Percentiles rank a stretch among this genome's conserved stretches.
Evolutionary conservation across 2,888 invertebrate genomes (phyloP).

Genomic region (Ecliptopera silaceata): DNA sequence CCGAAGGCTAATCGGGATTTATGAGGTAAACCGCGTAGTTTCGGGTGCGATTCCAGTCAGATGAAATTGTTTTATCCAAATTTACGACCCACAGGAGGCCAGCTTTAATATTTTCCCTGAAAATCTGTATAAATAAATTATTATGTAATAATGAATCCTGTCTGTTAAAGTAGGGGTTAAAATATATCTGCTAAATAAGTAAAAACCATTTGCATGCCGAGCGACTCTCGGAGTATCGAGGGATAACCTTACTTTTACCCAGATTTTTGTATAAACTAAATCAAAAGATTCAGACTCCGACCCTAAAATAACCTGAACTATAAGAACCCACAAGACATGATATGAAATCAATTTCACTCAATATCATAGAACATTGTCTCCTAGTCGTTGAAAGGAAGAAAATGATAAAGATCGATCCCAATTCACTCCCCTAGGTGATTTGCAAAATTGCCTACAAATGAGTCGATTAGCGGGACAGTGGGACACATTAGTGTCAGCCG

Average conservation of each 20-base stretch:
- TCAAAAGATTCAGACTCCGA: neutral
- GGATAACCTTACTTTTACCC: no score
- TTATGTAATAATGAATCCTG: conserved; percentile 26
- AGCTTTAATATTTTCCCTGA: conserved; percentile 63
- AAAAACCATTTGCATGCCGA: neutral
- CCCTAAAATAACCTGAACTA: neutral
- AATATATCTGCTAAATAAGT: conserved; percentile 10
- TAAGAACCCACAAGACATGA: neutral
- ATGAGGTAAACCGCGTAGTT: conserved; percentile 71
- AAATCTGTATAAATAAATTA: conserved; percentile 53
- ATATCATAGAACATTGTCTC: neutral
- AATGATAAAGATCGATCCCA: conserved; percentile 29
- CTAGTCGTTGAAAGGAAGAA: conserved; percentile 8
- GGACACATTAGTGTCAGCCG: conserved; percentile 62
- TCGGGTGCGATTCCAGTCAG: conserved; percentile 64
- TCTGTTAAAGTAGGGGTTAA: conserved; percentile 7
- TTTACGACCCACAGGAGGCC: conserved; percentile 68
- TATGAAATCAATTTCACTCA: no score
- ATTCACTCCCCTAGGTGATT: conserved; percentile 36
- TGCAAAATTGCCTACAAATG: conserved; percentile 53
- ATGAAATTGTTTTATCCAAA: conserved; percentile 77
- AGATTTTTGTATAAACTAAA: no score
- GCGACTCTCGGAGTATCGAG: neutral
- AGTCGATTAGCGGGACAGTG: conserved; percentile 57
- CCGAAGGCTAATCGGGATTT: conserved; percentile 70